These are phyloP conservation scores for Montipora capricornis DNA, from an alignment of 64 coral and sea anemone species.

Conservation along the genomic window DNA sequence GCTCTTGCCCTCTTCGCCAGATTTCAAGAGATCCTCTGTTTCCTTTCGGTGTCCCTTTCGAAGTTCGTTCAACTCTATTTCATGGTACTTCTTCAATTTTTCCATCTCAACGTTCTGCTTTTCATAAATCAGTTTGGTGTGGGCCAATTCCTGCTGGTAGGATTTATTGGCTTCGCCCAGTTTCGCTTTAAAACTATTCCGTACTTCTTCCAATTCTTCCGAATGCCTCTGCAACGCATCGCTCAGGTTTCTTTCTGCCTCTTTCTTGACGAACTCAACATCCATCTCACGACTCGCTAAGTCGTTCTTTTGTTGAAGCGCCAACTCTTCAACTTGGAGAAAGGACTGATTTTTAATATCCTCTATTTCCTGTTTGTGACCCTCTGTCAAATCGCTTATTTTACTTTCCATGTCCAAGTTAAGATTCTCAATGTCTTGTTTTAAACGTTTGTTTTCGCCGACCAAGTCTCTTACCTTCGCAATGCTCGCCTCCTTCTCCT, in stretches of 20 bases:
- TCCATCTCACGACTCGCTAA: conserved; percentile 47
- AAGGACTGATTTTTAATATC: conserved; percentile 72
- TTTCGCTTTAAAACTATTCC: conserved; percentile 78
- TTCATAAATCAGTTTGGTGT: conserved; percentile 83
- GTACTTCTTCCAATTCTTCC: conserved; percentile 74
- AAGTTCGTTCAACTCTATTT: conserved; percentile 74
- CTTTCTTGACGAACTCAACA: conserved; percentile 53
- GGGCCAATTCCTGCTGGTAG: conserved; percentile 74
- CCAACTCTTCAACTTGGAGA: conserved; percentile 60
- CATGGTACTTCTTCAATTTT: conserved; percentile 83
- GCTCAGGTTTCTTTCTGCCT: conserved; percentile 63
- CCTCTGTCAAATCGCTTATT: conserved; percentile 87
- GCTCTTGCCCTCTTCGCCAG: conserved; percentile 18
- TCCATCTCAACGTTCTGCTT: conserved; percentile 93
- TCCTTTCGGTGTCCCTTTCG: conserved; percentile 25
- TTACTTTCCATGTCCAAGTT: conserved; percentile 82
- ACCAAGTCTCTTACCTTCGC: conserved; percentile 86
- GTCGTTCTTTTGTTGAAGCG: conserved; percentile 80
- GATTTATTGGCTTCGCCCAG: conserved; percentile 64
- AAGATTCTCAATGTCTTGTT: conserved; percentile 69
- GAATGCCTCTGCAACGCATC: conserved; percentile 66
- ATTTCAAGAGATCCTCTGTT: conserved; percentile 23
- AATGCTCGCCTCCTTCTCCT: conserved; percentile 70
- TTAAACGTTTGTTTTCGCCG: conserved; percentile 87
- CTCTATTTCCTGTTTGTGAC: conserved; percentile 73